These are phyloP conservation scores for Hippolais icterina DNA, from an alignment of 2,113 vertebrate species.

Conservation along the genomic window DNA sequence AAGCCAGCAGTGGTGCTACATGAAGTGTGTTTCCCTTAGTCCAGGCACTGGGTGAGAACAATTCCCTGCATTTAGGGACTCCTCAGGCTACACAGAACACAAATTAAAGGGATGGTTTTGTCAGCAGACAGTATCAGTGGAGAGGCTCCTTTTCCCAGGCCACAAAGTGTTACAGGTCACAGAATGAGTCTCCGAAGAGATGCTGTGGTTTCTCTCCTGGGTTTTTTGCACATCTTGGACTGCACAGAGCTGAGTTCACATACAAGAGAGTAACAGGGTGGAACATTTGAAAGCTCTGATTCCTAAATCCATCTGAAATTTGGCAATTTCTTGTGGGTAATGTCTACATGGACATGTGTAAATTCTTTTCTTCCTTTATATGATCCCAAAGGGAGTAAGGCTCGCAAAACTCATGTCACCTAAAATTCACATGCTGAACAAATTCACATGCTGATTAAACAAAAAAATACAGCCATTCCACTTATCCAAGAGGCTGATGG, in stretches of 20 bases:
- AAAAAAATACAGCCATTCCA: not conserved
- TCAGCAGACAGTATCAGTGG: not conserved
- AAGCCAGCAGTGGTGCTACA: fast-evolving
- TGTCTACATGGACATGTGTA: fast-evolving
- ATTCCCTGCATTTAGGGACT: not conserved
- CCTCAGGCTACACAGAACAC: not conserved
- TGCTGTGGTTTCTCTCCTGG: not conserved
- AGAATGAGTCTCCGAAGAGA: not conserved
- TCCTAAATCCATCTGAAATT: not conserved
- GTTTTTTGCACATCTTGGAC: not conserved
- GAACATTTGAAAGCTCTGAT: not conserved
- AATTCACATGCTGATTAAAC: not conserved
- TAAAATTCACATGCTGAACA: not conserved
- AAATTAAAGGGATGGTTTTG: not conserved
- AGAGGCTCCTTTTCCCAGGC: not conserved
- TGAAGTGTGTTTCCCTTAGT: not conserved
- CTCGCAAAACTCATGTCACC: not conserved
- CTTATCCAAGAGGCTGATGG: not conserved
- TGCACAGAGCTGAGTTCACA: not conserved
- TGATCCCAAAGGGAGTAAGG: not conserved
- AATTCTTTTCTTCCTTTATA: not conserved
- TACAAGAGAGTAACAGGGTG: not conserved
- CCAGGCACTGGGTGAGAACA: not conserved
- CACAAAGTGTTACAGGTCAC: not conserved
- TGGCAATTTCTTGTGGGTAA: fast-evolving